Evolutionary conservation across 37 sponge, comb jelly and placozoan species (phyloP).

Genomic region (Amphimedon queenslandica): DNA sequence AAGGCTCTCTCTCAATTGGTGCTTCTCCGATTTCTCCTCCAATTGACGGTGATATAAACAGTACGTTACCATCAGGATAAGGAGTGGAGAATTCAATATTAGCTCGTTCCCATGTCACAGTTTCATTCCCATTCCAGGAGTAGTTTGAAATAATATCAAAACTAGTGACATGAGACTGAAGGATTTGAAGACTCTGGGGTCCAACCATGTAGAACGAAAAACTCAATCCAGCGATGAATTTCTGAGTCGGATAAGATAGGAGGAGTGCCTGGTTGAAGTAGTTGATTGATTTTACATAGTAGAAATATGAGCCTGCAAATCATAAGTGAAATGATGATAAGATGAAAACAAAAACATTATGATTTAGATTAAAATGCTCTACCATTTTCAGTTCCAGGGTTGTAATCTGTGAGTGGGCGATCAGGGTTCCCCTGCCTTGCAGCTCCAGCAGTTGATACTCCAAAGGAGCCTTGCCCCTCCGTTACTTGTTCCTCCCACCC

Average conservation of each 20-base stretch:
- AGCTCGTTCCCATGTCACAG: neutral
- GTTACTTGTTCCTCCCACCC: no score
- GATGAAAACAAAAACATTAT: no score
- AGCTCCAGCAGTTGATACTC: neutral
- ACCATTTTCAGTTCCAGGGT: slow-evolving; percentile 32
- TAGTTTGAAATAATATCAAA: neutral
- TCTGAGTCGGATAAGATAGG: slow-evolving; percentile 32
- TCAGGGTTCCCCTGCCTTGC: neutral
- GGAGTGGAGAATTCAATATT: neutral
- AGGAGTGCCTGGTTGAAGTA: neutral
- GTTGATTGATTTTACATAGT: neutral
- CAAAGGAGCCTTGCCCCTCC: no score
- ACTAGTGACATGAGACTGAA: neutral
- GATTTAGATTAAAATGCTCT: neutral
- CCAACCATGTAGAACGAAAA: slow-evolving; percentile 21
- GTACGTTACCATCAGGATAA: neutral
- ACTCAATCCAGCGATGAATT: slow-evolving; percentile 23
- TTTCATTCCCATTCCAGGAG: neutral
- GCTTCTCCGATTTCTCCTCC: slow-evolving; percentile 31
- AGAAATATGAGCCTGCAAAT: slow-evolving; percentile 37
- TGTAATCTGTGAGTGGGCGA: neutral
- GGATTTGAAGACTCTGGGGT: slow-evolving; percentile 8
- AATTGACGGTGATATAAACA: slow-evolving; percentile 2
- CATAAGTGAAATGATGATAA: neutral
- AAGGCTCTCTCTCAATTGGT: neutral